phyloP scores from a whole-genome alignment of 2,113 vertebrate species.

The Suncus etruscus region DNA sequence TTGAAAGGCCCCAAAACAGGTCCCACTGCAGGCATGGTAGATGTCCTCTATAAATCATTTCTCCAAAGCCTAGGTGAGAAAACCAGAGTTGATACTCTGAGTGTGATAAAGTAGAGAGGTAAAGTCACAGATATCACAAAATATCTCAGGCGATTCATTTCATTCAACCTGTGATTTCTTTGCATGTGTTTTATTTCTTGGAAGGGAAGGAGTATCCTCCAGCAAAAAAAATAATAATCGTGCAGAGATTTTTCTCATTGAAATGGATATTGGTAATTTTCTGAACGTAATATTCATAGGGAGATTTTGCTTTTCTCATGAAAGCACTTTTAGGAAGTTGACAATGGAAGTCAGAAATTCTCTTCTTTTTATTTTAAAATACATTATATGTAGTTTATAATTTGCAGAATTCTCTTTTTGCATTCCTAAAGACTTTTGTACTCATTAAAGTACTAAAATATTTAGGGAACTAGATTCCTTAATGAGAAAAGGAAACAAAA shows the following conservation, averaged over 20 bases:
- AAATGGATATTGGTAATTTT: not conserved
- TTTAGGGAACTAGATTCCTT: not conserved
- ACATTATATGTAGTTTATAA: not conserved
- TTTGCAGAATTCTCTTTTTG: not conserved
- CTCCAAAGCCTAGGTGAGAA: not conserved
- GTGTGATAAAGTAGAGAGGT: not conserved
- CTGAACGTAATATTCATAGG: not conserved
- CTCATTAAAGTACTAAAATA: not conserved
- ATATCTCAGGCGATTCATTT: not conserved
- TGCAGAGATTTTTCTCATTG: not conserved
- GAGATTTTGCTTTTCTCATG: not conserved
- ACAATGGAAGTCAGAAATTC: not conserved
- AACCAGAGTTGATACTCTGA: too few relatives aligned
- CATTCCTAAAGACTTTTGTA: not conserved
- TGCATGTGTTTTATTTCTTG: not conserved
- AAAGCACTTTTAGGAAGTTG: not conserved
- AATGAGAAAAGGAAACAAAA: not conserved
- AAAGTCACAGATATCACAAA: not conserved
- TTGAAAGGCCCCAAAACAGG: not conserved
- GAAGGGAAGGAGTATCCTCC: not conserved
- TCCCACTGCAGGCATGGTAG: fast-evolving
- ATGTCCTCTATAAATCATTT: too few relatives aligned
- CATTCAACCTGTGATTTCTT: not conserved
- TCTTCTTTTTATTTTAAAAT: not conserved
- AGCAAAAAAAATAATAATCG: not conserved